phyloP scores from a whole-genome alignment of 2,888 invertebrate genomes.

The Megaustenia siamemsis region DNA sequence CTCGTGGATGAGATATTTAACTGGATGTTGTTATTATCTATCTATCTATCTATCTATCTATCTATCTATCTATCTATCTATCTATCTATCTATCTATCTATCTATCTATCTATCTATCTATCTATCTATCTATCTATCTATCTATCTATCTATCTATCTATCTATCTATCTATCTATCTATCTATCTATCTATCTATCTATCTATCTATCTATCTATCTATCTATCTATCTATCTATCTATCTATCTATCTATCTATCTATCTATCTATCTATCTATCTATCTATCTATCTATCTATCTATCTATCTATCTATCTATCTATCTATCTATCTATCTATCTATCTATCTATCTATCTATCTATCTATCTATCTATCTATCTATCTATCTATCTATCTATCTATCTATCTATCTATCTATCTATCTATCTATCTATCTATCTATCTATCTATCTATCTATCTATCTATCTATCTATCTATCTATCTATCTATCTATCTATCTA shows the following conservation, averaged over 20 bases:
- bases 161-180: neutral
- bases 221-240: no score
- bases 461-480: neutral
- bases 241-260: no score
- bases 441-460: neutral
- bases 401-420: neutral
- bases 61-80: neutral
- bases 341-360: neutral
- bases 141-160: neutral
- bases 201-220: no score
- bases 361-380: neutral
- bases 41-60: neutral
- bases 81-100: neutral
- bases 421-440: neutral
- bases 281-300: neutral
- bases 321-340: neutral
- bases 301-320: neutral
- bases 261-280: neutral
- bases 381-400: slow-evolving; percentile 9
- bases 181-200: neutral
- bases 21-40: no score
- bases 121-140: neutral
- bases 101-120: neutral
- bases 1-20: no score
- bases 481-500: neutral